A percentile compares a stretch with the other conserved stretches of the same genome.
Evolutionary conservation across 2,888 invertebrate genomes (phyloP).

Genomic region (Panopea generosa): DNA sequence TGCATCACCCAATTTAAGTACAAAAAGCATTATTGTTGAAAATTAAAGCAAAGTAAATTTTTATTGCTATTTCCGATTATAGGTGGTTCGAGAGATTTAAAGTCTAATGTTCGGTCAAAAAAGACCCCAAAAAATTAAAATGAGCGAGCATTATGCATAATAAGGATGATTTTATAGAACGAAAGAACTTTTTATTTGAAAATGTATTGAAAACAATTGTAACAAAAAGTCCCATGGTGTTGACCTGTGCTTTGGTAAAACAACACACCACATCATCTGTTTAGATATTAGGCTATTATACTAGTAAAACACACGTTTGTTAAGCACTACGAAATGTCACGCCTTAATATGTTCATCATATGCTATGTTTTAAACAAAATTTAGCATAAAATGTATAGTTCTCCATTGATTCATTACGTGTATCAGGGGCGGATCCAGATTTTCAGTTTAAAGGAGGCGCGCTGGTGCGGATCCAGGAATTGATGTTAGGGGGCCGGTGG

Average conservation of each 20-base stretch:
- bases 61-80: too few species aligned
- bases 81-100: slow-evolving; percentile 6
- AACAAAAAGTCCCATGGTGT: slow-evolving; percentile 1
- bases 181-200: slow-evolving; percentile 11
- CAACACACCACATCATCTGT: too few species aligned
- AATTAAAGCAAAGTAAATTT: too few species aligned
- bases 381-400: slow-evolving; percentile 12
- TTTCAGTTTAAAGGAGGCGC: too few species aligned
- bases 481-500: too few species aligned
- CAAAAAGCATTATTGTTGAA: neutral
- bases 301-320: slow-evolving; percentile 9
- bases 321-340: slow-evolving; percentile 5
- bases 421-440: too few species aligned
- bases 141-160: slow-evolving; percentile 13
- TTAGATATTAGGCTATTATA: neutral
- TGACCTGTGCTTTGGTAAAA: neutral
- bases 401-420: slow-evolving; percentile 1
- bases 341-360: slow-evolving; percentile 20
- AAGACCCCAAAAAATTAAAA: slow-evolving; percentile 12
- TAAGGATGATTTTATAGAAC: slow-evolving; percentile 4
- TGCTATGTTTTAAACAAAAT: slow-evolving; percentile 16
- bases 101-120: slow-evolving; percentile 19
- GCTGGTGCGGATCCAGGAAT: too few species aligned
- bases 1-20: neutral
- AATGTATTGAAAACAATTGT: neutral